Conservation (phyloP, 2,888 invertebrate species). For the Habroteleia sp. region DNA sequence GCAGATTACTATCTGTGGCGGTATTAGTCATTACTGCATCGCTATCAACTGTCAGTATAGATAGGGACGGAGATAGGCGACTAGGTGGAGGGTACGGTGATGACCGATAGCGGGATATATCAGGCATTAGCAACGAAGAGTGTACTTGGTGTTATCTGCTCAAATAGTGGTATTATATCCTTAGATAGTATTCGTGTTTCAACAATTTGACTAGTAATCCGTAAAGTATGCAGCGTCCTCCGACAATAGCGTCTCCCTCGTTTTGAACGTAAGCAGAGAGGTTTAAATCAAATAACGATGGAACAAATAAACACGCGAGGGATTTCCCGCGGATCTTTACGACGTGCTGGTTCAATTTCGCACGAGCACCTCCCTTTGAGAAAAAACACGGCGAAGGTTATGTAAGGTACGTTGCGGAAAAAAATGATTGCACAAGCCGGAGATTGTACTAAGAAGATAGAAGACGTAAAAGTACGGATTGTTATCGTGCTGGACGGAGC, state of each 20-base stretch:
- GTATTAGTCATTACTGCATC: conserved; percentile 54
- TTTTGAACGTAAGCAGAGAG: conserved; percentile 30
- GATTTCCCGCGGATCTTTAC: conserved; percentile 39
- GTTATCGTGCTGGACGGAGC: conserved; percentile 44
- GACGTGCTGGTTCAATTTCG: conserved; percentile 22
- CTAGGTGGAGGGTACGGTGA: conserved; percentile 37
- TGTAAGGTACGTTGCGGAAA: conserved; percentile 23
- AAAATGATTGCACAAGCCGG: conserved; percentile 47
- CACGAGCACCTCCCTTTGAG: conserved; percentile 26
- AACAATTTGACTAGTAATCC: conserved; percentile 52
- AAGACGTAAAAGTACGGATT: conserved; percentile 53
- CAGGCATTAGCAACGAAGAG: conserved; percentile 53
- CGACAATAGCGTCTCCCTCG: conserved; percentile 31
- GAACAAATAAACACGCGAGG: conserved; percentile 40
- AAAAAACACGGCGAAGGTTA: conserved; percentile 49
- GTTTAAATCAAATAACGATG: conserved; percentile 35
- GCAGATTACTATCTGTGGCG: conserved; percentile 37
- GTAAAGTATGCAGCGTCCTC: conserved; percentile 38
- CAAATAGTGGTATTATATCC: conserved; percentile 53
- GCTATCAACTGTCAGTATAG: conserved; percentile 56
- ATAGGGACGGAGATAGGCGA: conserved; percentile 43
- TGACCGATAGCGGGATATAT: conserved; percentile 56
- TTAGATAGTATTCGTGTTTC: conserved; percentile 47
- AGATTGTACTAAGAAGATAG: conserved; percentile 50
- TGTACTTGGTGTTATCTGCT: conserved; percentile 46